phyloP scores from a whole-genome alignment of 1,140 invertebrate genomes.

The Eriosoma lanigerum region DNA sequence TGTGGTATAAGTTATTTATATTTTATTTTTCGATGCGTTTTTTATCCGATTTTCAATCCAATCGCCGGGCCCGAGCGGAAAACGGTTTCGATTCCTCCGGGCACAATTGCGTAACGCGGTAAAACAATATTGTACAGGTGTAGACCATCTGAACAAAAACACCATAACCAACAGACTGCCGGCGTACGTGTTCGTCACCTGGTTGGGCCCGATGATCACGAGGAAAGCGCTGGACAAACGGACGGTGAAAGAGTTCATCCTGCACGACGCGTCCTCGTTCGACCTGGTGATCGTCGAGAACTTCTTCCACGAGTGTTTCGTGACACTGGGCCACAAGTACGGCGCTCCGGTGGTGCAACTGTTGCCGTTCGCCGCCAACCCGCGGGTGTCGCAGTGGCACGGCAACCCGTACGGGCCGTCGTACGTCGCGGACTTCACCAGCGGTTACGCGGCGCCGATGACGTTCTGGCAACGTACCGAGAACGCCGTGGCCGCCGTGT shows the following conservation, averaged over 20 bases:
- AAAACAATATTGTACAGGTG: too few species aligned
- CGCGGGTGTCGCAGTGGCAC: conserved; percentile 45
- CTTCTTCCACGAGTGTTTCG: conserved; percentile 40
- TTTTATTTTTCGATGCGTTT: too few species aligned
- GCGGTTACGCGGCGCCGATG: background rate
- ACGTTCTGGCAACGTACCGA: background rate
- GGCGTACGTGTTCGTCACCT: background rate
- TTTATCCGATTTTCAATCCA: too few species aligned
- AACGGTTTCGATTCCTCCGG: too few species aligned
- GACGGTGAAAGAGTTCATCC: background rate
- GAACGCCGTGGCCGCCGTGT: background rate
- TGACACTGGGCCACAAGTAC: conserved; percentile 40
- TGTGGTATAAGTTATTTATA: too few species aligned
- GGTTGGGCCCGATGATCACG: background rate
- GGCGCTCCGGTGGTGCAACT: conserved; percentile 24
- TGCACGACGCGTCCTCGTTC: background rate
- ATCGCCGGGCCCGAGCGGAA: too few species aligned
- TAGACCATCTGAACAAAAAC: background rate
- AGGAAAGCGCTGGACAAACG: background rate
- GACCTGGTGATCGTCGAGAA: conserved; percentile 21
- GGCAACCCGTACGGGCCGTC: conserved; percentile 26
- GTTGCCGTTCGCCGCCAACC: conserved; percentile 1
- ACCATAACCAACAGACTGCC: background rate
- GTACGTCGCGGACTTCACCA: conserved; percentile 33
- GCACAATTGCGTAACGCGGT: too few species aligned